These are phyloP conservation scores for Schizopygopsis malacanthus DNA, from an alignment of 2,797 vertebrate genomes.

Conservation along the genomic window DNA sequence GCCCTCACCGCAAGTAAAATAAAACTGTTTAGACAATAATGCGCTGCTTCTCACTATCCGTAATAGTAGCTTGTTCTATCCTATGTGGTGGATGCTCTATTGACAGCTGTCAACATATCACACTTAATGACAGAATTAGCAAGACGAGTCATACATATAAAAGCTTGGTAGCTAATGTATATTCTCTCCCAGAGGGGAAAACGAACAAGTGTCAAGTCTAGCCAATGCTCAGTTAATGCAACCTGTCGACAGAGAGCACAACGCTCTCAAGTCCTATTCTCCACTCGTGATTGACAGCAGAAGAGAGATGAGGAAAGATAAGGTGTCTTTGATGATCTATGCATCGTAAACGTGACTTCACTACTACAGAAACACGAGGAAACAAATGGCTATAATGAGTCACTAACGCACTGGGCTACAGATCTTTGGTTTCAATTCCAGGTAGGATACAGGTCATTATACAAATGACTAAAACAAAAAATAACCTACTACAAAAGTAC, in stretches of 20 bases:
- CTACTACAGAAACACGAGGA: not conserved
- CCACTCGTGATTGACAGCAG: conserved; percentile 28
- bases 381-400: not conserved
- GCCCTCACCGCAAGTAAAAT: not conserved
- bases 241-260: conserved; percentile 27
- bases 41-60: not conserved
- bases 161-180: conserved; percentile 38
- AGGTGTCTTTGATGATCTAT: conserved; percentile 8
- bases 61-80: conserved; percentile 24
- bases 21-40: conserved; percentile 42
- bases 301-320: conserved; percentile 13
- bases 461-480: not conserved
- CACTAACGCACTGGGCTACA: not conserved
- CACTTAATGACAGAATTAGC: conserved; percentile 44
- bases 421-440: not conserved
- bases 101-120: conserved; percentile 52
- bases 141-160: conserved; percentile 36
- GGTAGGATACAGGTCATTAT: not conserved
- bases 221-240: conserved; percentile 30
- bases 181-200: conserved; percentile 37
- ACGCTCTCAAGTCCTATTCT: conserved; percentile 35
- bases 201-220: conserved; percentile 34
- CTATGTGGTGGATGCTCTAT: conserved; percentile 27
- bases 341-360: conserved; percentile 5
- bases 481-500: not conserved